Base-by-base conservation (phyloP, 1,140 invertebrate genomes). In the Tachypleus tridentatus region DNA sequence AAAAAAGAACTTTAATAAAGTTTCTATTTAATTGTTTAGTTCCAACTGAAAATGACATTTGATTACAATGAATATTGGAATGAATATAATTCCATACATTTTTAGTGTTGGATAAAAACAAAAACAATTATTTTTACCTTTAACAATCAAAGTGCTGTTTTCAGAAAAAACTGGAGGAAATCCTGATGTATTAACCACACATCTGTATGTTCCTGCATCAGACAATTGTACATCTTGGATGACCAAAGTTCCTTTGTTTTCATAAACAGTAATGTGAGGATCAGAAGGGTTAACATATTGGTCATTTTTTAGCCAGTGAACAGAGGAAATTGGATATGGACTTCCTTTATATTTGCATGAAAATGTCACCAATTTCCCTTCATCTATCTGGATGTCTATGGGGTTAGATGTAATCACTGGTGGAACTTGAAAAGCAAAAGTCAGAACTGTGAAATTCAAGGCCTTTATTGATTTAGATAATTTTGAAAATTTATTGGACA, bases 301-400 rank as follows among this genome's bases (percentile, higher is more conserved):
- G 4, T 82, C 82, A 73, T 89, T 85, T 73, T 87, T 88, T 47
- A 83, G 75, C 89, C 89, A 91, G n/a, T 80, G 79, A 3, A 86
- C 80, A 4, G 75, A 76, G 3, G 84, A 87, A 9, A 86, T 77
- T 3, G 85, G 84, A 59, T 81, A 80, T 49, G 82, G 78, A 64
- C 82, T 81, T 3, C 82, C 83, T 3, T 76, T 76, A 64, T 85
- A 86, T 10, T 81, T 75, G 73, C 88, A 91, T 4, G 73, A 78
- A n/a, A 91, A 76, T 0, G 78, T 77, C 0, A 81, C 83, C 3
- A 76, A 71, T n/a, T 85, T 82, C 48, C 85, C 86, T 74, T 91
- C 88, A 71, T 86, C 82, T 7, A 85, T 82, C 4, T 72, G 72
- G 4, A 81, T 65, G 8, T 81, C 78, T 61, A 77, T 73, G 4